A percentile compares a stretch with the other conserved stretches of the same genome.
Conservation (phyloP, 1,140 invertebrate species). For the Drosophila pachea region DNA sequence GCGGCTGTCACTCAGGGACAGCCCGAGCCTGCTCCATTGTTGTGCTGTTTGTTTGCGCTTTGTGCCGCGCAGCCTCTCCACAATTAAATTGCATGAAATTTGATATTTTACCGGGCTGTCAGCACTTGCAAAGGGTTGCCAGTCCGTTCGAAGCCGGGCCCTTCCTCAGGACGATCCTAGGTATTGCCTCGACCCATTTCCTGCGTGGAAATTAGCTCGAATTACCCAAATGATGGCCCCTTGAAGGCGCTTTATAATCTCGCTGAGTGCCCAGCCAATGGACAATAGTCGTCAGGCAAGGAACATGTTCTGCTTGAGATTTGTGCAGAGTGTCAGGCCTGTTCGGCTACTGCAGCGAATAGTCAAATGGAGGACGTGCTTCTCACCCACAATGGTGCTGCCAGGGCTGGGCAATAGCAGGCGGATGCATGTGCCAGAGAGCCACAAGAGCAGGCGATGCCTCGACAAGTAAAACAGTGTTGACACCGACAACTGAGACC, state of each 20-base stretch:
- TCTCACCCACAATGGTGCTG: too few species aligned
- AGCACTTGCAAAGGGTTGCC: constrained; percentile 53
- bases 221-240: constrained; percentile 65
- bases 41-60: constrained; percentile 19
- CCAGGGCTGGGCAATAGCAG: not conserved
- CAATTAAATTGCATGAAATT: constrained; percentile 77
- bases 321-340: too few species aligned
- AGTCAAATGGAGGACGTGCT: too few species aligned
- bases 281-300: too few species aligned
- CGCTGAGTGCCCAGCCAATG: constrained; percentile 29
- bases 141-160: not conserved
- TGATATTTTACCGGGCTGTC: constrained; percentile 72
- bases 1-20: constrained; percentile 69
- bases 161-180: too few species aligned
- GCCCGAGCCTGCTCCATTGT: constrained; percentile 44
- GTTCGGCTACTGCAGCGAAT: too few species aligned
- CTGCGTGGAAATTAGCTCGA: constrained; percentile 65
- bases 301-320: too few species aligned
- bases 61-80: constrained; percentile 52
- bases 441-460: constrained; percentile 7
- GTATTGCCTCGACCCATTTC: constrained; percentile 22
- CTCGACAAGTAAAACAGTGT: constrained; percentile 19
- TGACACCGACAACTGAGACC: constrained; percentile 34
- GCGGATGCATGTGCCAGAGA: constrained; percentile 16
- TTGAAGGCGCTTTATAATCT: constrained; percentile 45